Conservation (phyloP, 2,888 invertebrate genomes). For the Anoncus sp. region DNA sequence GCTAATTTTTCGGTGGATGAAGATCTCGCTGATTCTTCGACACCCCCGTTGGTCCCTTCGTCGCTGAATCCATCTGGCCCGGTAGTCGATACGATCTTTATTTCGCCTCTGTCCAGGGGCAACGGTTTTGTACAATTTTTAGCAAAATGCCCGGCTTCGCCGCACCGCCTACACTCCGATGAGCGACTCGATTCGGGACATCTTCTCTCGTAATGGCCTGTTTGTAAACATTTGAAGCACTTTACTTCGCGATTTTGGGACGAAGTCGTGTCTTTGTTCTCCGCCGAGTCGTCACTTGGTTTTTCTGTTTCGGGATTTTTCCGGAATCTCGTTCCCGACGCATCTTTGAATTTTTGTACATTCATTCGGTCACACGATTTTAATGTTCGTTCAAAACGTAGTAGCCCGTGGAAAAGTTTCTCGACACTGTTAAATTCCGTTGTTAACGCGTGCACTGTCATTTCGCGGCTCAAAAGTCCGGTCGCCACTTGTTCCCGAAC, state of each 20-base stretch:
- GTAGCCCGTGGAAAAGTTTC: slow-evolving; percentile 33
- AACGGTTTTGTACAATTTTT: slow-evolving; percentile 52
- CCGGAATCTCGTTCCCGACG: too few relatives aligned
- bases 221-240: slow-evolving; percentile 47
- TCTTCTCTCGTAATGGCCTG: slow-evolving; percentile 43
- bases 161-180: slow-evolving; percentile 32
- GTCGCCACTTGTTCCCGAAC: slow-evolving; percentile 47
- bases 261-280: too few relatives aligned
- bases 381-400: slow-evolving; percentile 36
- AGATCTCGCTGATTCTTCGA: neutral
- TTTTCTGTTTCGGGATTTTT: neutral
- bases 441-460: slow-evolving; percentile 40
- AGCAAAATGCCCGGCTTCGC: slow-evolving; percentile 42
- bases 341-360: slow-evolving; percentile 9
- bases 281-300: neutral
- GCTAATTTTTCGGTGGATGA: slow-evolving; percentile 21
- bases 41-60: too few relatives aligned
- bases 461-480: slow-evolving; percentile 43
- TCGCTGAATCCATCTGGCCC: too few relatives aligned
- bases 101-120: slow-evolving; percentile 33
- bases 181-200: slow-evolving; percentile 41
- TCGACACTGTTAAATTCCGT: slow-evolving; percentile 19
- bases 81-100: slow-evolving; percentile 21
- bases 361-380: slow-evolving; percentile 18
- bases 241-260: slow-evolving; percentile 12